Conservation (phyloP, 1,140 invertebrate species). For the Triops cancriformis region DNA sequence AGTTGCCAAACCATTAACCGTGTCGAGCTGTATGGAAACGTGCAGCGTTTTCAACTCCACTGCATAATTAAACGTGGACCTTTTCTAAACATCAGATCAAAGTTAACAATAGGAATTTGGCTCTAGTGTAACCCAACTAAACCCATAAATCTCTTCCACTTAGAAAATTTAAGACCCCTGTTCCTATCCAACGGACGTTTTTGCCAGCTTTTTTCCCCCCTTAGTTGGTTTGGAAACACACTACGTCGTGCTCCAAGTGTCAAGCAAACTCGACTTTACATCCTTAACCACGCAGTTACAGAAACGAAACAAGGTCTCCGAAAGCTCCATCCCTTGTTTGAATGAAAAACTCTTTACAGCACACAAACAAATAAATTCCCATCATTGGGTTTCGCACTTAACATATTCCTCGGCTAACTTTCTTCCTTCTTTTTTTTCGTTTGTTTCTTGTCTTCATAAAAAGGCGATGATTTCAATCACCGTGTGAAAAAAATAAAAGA, state of each 20-base stretch:
- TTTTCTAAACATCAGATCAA: background rate
- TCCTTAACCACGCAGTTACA: too few species aligned
- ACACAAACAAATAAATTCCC: background rate
- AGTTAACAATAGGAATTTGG: conserved; percentile 6
- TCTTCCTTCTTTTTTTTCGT: background rate
- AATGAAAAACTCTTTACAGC: too few species aligned
- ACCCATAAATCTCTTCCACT: background rate
- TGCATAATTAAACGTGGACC: conserved; percentile 1
- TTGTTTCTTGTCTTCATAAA: background rate
- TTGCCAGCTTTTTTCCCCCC: background rate
- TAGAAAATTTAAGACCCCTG: background rate
- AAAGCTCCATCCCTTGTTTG: too few species aligned
- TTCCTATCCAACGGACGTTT: too few species aligned
- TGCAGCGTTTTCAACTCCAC: background rate
- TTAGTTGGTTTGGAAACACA: background rate
- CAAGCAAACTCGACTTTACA: background rate
- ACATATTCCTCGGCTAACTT: too few species aligned
- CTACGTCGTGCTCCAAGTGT: background rate
- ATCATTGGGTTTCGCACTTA: background rate
- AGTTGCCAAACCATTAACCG: conserved; percentile 10
- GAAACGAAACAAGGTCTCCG: too few species aligned
- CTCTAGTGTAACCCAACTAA: background rate
- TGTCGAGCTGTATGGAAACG: background rate
- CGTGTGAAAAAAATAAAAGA: background rate
- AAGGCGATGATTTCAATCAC: background rate